Percentiles rank a stretch among this genome's conserved stretches.
These are phyloP conservation scores for Sinotaia quadrata DNA, from an alignment of 2,888 invertebrate species.

Conservation along the genomic window DNA sequence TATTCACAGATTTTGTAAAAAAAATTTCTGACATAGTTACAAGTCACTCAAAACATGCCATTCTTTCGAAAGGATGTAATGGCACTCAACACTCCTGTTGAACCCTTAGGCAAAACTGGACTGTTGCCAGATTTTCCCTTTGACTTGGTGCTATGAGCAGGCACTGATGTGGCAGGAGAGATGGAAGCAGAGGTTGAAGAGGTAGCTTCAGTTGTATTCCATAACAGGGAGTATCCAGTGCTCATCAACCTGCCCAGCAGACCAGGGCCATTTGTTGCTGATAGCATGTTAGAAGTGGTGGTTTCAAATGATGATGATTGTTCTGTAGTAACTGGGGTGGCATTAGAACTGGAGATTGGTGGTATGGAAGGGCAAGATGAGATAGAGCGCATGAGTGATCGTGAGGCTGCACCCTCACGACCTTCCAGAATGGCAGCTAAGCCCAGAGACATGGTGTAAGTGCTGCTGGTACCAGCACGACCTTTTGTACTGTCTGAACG, in stretches of 20 bases:
- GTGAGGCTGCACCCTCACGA: conserved; percentile 76
- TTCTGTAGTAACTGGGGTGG: background rate
- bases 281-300: background rate
- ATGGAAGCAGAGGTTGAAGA: background rate
- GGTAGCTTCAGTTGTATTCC: background rate
- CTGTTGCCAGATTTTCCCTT: background rate
- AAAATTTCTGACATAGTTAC: too few species aligned
- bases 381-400: conserved; percentile 16
- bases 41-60: conserved; percentile 51
- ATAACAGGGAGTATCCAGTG: conserved; percentile 24
- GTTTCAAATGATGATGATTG: background rate
- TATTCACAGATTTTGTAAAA: too few species aligned
- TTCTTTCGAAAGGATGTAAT: conserved; percentile 54
- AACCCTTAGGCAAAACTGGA: conserved; percentile 28
- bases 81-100: conserved; percentile 56
- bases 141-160: conserved; percentile 26
- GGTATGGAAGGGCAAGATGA: conserved; percentile 11
- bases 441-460: conserved; percentile 83
- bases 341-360: background rate
- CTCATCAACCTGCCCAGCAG: conserved; percentile 21
- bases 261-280: background rate
- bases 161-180: background rate
- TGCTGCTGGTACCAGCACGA: conserved; percentile 73
- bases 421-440: conserved; percentile 85
- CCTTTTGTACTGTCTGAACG: background rate